A percentile compares a stretch with the other conserved stretches of the same genome.
phyloP scores from a whole-genome alignment of 2,888 invertebrate genomes.

The Gandaritis pyraliata region DNA sequence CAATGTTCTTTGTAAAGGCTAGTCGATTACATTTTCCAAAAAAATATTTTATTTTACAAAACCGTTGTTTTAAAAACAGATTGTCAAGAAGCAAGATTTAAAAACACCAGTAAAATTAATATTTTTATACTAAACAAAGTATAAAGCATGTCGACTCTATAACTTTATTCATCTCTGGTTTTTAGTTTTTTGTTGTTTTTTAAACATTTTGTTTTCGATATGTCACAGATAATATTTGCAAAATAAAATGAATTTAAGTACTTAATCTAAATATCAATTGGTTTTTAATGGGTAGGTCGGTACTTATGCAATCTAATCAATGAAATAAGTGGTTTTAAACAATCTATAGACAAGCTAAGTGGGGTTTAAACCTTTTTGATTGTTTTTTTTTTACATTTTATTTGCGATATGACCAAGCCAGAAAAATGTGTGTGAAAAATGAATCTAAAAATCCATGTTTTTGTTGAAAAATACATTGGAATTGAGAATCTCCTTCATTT shows the following conservation, averaged over 20 bases:
- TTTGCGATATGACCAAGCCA: too few species aligned
- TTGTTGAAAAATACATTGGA: too few species aligned
- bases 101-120: too few species aligned
- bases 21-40: too few species aligned
- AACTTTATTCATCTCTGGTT: not conserved
- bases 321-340: not conserved
- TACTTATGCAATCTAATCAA: not conserved
- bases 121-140: too few species aligned
- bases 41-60: too few species aligned
- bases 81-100: too few species aligned
- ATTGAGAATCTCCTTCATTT: too few species aligned
- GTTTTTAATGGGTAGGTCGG: slow-evolving; percentile 1
- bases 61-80: too few species aligned
- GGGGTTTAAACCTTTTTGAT: not conserved
- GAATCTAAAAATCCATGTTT: too few species aligned
- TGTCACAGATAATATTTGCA: slow-evolving; percentile 24
- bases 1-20: too few species aligned
- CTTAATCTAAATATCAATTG: slow-evolving; percentile 6
- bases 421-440: too few species aligned
- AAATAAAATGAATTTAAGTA: slow-evolving; percentile 9
- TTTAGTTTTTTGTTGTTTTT: not conserved
- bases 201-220: slow-evolving; percentile 27
- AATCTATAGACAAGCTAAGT: slow-evolving; percentile 3
- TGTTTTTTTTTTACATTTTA: not conserved
- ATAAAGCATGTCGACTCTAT: not conserved